Percentiles rank a stretch among this genome's conserved stretches.
These are phyloP conservation scores for Xenopus borealis DNA, from an alignment of 2,113 vertebrate species.

Conservation along the genomic window DNA sequence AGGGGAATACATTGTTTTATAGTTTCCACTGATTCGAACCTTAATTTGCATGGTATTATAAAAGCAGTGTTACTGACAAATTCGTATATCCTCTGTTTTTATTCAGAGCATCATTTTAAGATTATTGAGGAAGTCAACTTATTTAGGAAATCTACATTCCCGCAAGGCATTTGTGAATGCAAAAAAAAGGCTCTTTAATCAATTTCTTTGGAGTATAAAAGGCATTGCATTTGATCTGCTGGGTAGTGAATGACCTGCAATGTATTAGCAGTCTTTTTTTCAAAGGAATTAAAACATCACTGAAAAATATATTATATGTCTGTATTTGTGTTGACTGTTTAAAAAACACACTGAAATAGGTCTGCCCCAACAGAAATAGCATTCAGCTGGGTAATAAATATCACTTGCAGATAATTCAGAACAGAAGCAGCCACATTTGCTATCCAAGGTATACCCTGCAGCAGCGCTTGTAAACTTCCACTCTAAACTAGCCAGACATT, in stretches of 20 bases:
- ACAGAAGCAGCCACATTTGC: conserved; percentile 31
- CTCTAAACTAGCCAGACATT: conserved; percentile 15
- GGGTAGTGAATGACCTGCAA: neutral
- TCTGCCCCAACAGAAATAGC: conserved; percentile 14
- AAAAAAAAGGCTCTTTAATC: neutral
- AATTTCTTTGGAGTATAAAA: neutral
- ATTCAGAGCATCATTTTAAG: too few relatives aligned
- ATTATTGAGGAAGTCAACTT: too few relatives aligned
- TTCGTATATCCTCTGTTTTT: too few relatives aligned
- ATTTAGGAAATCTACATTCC: neutral
- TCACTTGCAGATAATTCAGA: conserved; percentile 33
- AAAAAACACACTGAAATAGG: neutral
- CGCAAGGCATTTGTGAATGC: neutral
- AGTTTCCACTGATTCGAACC: too few relatives aligned
- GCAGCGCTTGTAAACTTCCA: conserved; percentile 15
- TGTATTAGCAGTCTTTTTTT: neutral
- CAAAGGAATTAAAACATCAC: neutral
- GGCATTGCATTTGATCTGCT: neutral
- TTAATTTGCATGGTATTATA: neutral
- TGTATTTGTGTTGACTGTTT: neutral
- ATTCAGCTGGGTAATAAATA: conserved; percentile 28
- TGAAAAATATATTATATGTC: neutral
- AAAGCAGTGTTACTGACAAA: neutral
- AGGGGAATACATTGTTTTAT: too few relatives aligned
- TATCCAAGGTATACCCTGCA: conserved; percentile 21